Conservation (phyloP, 2,797 vertebrate genomes). For the Perodicticus potto region DNA sequence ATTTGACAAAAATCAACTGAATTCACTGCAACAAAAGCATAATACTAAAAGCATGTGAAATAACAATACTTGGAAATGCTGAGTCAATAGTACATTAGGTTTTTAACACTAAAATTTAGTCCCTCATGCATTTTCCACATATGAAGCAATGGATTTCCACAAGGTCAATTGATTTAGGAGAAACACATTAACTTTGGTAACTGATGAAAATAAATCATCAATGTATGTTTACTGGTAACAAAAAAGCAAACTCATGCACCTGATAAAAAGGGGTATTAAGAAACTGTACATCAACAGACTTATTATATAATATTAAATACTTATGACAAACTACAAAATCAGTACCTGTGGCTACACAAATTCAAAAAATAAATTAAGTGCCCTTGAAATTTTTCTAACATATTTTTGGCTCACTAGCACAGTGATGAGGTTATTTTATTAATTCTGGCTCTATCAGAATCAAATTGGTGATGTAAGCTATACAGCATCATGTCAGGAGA, state of each 20-base stretch:
- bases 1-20: neutral
- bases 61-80: constrained; percentile 5
- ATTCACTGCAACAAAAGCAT: neutral
- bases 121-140: neutral
- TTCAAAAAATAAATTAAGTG: neutral
- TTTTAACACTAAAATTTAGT: neutral
- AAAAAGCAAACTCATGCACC: neutral
- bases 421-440: neutral
- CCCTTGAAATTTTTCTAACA: neutral
- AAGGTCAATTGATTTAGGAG: neutral
- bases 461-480: neutral
- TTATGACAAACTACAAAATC: neutral
- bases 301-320: neutral
- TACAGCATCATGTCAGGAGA: neutral
- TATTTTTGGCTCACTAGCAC: neutral
- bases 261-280: neutral
- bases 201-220: neutral
- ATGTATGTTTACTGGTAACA: neutral
- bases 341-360: neutral
- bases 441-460: neutral
- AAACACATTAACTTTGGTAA: neutral
- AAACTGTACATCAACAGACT: neutral
- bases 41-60: neutral
- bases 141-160: neutral
- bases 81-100: neutral